Conservation (phyloP, 2,797 vertebrate species). For the Sebastes trivittatus region DNA sequence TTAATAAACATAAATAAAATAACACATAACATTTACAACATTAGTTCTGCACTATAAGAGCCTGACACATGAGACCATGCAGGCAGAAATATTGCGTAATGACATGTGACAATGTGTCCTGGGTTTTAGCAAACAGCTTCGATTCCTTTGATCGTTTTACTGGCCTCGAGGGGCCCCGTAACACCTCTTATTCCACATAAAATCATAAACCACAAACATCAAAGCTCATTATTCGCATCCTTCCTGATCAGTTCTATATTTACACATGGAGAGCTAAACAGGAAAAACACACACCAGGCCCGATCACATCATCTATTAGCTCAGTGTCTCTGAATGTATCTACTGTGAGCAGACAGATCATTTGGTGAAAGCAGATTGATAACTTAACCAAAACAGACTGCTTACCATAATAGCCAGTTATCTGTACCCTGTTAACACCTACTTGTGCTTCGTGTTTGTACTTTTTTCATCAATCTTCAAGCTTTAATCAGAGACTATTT, state of each 20-base stretch:
- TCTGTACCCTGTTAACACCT: conserved; percentile 8
- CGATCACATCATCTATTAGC: background rate
- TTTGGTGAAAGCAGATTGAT: background rate
- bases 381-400: background rate
- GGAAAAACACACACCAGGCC: background rate
- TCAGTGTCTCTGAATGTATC: background rate
- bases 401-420: background rate
- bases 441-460: background rate
- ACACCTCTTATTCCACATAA: background rate
- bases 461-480: background rate
- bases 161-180: background rate
- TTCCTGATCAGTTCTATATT: conserved; percentile 14
- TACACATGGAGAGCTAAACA: background rate
- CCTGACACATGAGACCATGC: background rate
- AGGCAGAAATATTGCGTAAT: background rate
- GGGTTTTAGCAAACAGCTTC: background rate
- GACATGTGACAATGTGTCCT: background rate
- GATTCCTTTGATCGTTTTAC: conserved; percentile 8
- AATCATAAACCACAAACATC: background rate
- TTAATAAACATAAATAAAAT: background rate
- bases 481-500: background rate
- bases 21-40: background rate
- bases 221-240: background rate
- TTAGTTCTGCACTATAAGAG: background rate
- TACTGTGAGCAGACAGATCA: background rate